Evolutionary conservation across 2,888 invertebrate genomes (phyloP), one percentile per base, ranked within the genome.

Genomic region (Operophtera brumata): DNA sequence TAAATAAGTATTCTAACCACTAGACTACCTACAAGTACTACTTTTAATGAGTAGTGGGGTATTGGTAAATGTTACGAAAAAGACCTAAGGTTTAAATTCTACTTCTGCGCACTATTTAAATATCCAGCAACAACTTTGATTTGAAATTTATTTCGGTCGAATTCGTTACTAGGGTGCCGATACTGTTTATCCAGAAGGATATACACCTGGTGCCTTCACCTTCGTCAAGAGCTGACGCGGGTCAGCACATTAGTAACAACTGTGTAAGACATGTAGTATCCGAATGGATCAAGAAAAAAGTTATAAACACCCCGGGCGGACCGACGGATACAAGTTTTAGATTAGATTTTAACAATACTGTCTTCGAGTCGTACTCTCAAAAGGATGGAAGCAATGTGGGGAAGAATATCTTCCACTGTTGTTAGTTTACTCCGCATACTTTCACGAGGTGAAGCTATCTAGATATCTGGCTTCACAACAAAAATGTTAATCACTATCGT

Each of bases 221-320:
- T 80, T 75, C 84, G 78, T 82, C 84, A 80, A 66, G 69, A 59
- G 64, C 69, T 80, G 81, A 81, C 78, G 75, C 66, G 80, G 82
- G 80, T 80, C 68, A 67, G 70, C 71, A 73, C 78, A 80, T 82
- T 82, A 79, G 77, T 81, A 80, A 80, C 82, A 78, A 78, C 75
- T 82, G 80, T 75, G 77, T 73, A 70, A 74, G 77, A 77, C 80
- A 74, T 75, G 70, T 73, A 69, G 65, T 65, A 62, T 65, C 61
- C 57, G 34, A 65, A 61, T 46, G 61, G 65, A 65, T 65, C 61
- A 61, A 61, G 61, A 61, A 65, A 58, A 64, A 65, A 62, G 49
- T 61, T 62, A 59, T 61, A 65, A 61, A 62, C 62, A 61, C 52
- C 54, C 60, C 36, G 42, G 32, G 45, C 30, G 46, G n/a, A 44